Percentiles rank a stretch among this genome's conserved stretches.
phyloP scores from a whole-genome alignment of 2,113 vertebrate species.

The Delphinapterus leucas region DNA sequence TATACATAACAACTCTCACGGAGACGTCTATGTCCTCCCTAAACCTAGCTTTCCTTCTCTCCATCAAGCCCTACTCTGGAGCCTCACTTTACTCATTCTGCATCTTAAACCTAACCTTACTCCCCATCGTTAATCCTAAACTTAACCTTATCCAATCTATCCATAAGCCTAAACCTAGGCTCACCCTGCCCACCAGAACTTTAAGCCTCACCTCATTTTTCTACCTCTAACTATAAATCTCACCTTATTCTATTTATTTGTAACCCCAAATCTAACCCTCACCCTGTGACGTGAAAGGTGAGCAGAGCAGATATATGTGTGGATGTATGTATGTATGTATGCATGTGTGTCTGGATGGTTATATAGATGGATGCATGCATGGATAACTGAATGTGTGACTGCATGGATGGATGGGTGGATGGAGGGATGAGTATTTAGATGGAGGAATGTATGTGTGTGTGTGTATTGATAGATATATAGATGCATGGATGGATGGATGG shows the following conservation, averaged over 20 bases:
- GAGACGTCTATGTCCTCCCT: neutral
- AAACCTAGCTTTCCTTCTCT: neutral
- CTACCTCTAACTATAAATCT: neutral
- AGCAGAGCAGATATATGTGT: neutral
- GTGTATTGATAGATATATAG: no score
- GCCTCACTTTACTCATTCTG: neutral
- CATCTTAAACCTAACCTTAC: neutral
- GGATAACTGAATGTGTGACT: neutral
- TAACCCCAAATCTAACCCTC: neutral
- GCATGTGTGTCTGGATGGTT: neutral
- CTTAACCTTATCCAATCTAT: neutral
- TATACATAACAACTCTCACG: neutral
- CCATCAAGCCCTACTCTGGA: neutral
- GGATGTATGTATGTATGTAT: no score
- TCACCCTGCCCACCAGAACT: neutral
- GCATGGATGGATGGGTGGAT: rapidly evolving
- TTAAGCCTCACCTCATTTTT: neutral
- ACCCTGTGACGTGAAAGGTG: neutral
- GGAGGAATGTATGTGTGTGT: no score
- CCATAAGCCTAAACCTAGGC: neutral
- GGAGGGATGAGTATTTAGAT: no score
- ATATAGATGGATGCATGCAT: neutral
- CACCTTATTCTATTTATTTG: neutral
- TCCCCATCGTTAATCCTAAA: neutral
- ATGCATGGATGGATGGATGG: neutral